Evolutionary conservation across 1,140 invertebrate species (phyloP).

Genomic region (Gryon sp.): DNA sequence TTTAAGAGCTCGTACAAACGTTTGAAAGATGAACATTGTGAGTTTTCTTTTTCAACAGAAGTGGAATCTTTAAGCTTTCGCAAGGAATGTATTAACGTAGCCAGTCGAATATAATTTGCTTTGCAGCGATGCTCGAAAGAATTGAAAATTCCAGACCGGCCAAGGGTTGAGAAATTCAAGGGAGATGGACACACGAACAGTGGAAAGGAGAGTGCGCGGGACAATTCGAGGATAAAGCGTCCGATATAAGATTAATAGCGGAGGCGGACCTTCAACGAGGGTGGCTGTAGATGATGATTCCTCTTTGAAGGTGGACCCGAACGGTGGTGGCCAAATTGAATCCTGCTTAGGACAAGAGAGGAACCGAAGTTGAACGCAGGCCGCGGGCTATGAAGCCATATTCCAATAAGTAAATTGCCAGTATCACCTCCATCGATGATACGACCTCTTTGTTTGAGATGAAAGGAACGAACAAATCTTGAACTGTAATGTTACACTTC

Average conservation of each 20-base stretch:
- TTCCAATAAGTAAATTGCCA: conserved; percentile 76
- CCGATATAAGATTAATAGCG: conserved; percentile 80
- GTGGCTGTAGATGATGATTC: conserved; percentile 76
- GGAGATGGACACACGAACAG: conserved; percentile 10
- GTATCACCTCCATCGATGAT: conserved; percentile 64
- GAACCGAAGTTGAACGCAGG: conserved; percentile 60
- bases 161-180: conserved; percentile 68
- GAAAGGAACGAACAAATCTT: conserved; percentile 38
- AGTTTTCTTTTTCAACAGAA: conserved; percentile 23
- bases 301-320: conserved; percentile 79
- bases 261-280: conserved; percentile 69
- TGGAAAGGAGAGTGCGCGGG: conserved; percentile 35
- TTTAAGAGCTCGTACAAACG: no score
- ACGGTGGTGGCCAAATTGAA: conserved; percentile 79
- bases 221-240: conserved; percentile 74
- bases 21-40: no score
- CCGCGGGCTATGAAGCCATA: conserved; percentile 68
- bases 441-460: conserved; percentile 47
- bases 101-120: conserved; percentile 64
- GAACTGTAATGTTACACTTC: background rate
- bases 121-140: conserved; percentile 70
- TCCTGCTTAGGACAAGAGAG: conserved; percentile 78
- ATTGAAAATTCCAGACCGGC: conserved; percentile 78
- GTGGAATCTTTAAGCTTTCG: conserved; percentile 46
- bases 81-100: conserved; percentile 65